Percentiles rank a stretch among this genome's conserved stretches.
These are phyloP conservation scores for Pteronotus mesoamericanus DNA, from an alignment of 2,797 vertebrate species.

Conservation along the genomic window DNA sequence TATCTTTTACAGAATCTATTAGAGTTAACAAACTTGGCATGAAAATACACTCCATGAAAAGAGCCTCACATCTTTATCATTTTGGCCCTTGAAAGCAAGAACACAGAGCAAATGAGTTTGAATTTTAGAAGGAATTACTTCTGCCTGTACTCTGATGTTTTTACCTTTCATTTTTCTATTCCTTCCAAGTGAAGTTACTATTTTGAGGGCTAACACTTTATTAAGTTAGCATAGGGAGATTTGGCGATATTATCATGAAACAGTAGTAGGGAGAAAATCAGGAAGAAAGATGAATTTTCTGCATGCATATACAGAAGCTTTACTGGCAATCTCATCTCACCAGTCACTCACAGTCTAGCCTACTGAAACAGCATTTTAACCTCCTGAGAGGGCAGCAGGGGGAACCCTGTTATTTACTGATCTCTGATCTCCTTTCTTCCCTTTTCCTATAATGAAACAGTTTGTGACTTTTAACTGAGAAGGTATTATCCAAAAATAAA, in stretches of 20 bases:
- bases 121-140: background rate
- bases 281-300: background rate
- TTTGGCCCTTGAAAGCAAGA: background rate
- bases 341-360: background rate
- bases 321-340: background rate
- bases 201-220: background rate
- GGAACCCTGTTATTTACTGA: background rate
- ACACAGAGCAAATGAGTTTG: background rate
- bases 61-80: background rate
- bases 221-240: background rate
- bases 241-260: conserved; percentile 9
- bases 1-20: background rate
- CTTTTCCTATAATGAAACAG: background rate
- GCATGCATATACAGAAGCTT: background rate
- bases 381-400: background rate
- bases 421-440: background rate
- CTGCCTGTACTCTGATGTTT: background rate
- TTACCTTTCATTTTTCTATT: background rate
- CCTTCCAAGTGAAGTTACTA: background rate
- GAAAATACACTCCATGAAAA: background rate
- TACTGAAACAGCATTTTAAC: background rate
- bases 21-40: background rate
- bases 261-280: background rate
- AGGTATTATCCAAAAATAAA: background rate
- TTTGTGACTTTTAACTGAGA: background rate